Evolutionary conservation across 2,113 vertebrate species (phyloP).

Genomic region (Camelus bactrianus): DNA sequence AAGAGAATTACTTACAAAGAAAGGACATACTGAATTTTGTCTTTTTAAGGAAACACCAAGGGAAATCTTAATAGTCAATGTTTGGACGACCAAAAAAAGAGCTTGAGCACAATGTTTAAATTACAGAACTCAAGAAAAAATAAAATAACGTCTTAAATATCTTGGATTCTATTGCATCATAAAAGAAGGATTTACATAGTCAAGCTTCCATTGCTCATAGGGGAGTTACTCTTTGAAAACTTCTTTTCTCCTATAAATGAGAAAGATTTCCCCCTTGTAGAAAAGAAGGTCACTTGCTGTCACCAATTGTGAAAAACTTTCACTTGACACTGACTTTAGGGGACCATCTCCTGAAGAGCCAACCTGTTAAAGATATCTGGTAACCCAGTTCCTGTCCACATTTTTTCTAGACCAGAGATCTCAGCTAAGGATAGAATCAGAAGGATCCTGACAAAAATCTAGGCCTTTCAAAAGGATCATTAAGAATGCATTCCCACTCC

Average conservation of each 20-base stretch:
- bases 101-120: conserved; percentile 41
- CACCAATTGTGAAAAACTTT: background rate
- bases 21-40: conserved; percentile 33
- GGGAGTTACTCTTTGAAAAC: background rate
- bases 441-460: background rate
- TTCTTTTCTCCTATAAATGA: conserved; percentile 24
- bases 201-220: conserved; percentile 39
- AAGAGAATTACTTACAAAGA: conserved; percentile 14
- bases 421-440: background rate
- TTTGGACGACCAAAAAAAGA: conserved; percentile 41
- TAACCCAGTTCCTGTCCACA: background rate
- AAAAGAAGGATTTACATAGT: conserved; percentile 40
- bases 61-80: conserved; percentile 25
- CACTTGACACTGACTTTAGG: background rate
- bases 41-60: conserved; percentile 55
- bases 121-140: conserved; percentile 34
- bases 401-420: background rate
- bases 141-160: conserved; percentile 36
- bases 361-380: background rate
- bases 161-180: background rate
- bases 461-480: background rate
- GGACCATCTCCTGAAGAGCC: background rate
- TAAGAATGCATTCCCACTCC: background rate
- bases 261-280: background rate
- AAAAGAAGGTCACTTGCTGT: background rate